A percentile compares a stretch with the other conserved stretches of the same genome.
phyloP scores from a whole-genome alignment of 2,888 invertebrate genomes.

The Sinohyriopsis cumingii region DNA sequence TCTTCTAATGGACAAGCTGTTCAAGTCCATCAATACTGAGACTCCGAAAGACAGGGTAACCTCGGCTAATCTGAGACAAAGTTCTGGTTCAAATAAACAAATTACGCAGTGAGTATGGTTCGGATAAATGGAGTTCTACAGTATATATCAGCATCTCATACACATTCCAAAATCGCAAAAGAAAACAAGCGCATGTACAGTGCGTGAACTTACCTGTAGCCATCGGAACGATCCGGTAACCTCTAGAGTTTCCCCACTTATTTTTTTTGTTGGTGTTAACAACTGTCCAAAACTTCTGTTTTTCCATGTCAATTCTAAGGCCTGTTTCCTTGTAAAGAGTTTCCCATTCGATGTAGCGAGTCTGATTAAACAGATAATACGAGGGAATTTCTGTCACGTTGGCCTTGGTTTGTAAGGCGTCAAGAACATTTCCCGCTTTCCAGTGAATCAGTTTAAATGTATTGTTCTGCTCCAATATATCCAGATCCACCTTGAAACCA shows the following conservation, averaged over 20 bases:
- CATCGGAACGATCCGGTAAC: constrained; percentile 35
- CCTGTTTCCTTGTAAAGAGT: constrained; percentile 30
- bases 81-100: too few relatives aligned
- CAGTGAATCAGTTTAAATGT: constrained; percentile 39
- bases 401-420: constrained; percentile 27
- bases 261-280: constrained; percentile 43
- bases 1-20: too few relatives aligned
- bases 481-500: constrained; percentile 45
- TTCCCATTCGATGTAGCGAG: constrained; percentile 35
- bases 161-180: too few relatives aligned
- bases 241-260: constrained; percentile 37
- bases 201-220: background rate
- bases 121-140: too few relatives aligned
- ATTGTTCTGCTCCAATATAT: constrained; percentile 36
- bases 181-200: background rate
- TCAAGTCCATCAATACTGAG: too few relatives aligned
- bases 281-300: constrained; percentile 39
- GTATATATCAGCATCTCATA: too few relatives aligned
- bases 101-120: too few relatives aligned
- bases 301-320: constrained; percentile 20
- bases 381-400: constrained; percentile 23
- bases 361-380: constrained; percentile 34
- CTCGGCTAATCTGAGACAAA: too few relatives aligned
- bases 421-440: constrained; percentile 30
- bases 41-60: too few relatives aligned